Evolutionary conservation across 2,888 invertebrate genomes (phyloP), one percentile per base, ranked within the genome.

Genomic region (Endotricha flammealis): DNA sequence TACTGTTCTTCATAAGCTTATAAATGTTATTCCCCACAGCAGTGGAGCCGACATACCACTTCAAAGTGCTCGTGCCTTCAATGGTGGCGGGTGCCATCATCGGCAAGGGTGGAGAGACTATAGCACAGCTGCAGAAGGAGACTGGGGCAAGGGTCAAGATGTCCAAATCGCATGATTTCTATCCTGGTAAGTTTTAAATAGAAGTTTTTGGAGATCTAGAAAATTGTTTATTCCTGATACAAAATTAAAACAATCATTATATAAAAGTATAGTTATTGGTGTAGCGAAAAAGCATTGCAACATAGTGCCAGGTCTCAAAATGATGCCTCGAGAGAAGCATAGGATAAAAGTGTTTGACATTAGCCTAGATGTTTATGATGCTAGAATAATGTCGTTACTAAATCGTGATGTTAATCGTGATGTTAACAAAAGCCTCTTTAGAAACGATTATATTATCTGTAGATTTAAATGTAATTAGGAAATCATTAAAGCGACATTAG

Each of bases 141-240:
- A 95, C 97, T 35, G 97, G 97, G 58, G 98, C 98, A 59, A 91
- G 97, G 64, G 96, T 99, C 58, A 99, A 99, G 90, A 99, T 99
- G 98, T 99, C 98, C 64, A 99, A 98, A 88, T 96, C 97, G 36
- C 97, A 97, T 71, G 99, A 99, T 78, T 98, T 96, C 80, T 99
- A 98, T 89, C 99, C 98, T 87, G 98, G 98, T 98, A 81, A 88
- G 88, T 82, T 17, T 1, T 28, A 12, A 12, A 9, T n/a, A n/a
- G n/a, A n/a, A n/a, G n/a, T n/a, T n/a, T n/a, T n/a, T n/a, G n/a
- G n/a, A n/a, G n/a, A n/a, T n/a, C n/a, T n/a, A n/a, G n/a, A n/a
- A n/a, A n/a, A n/a, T n/a, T n/a, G n/a, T n/a, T n/a, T n/a, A n/a
- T n/a, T n/a, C n/a, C n/a, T n/a, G n/a, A n/a, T n/a, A n/a, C n/a